Conservation (phyloP, 2,888 invertebrate species). For the Opisthograptis luteolata region DNA sequence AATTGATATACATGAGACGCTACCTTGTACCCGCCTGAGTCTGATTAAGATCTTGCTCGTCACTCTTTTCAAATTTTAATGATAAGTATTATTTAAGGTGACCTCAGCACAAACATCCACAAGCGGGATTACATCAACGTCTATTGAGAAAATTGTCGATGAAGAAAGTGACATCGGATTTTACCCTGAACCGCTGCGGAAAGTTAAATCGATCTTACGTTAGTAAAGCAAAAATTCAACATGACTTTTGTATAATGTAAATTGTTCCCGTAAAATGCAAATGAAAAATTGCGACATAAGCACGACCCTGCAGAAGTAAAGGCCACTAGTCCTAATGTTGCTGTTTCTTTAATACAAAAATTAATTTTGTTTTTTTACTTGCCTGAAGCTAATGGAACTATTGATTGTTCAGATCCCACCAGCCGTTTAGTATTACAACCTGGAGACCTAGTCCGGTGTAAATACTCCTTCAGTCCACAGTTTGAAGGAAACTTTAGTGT, state of each 20-base stretch:
- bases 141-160: constrained; percentile 44
- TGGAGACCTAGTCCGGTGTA: constrained; percentile 73
- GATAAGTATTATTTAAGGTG: constrained; percentile 51
- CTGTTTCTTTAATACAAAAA: too few species aligned
- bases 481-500: constrained; percentile 67
- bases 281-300: too few species aligned
- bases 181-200: constrained; percentile 59
- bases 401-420: constrained; percentile 47
- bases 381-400: background rate
- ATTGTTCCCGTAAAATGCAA: too few species aligned
- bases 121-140: constrained; percentile 59
- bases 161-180: constrained; percentile 49
- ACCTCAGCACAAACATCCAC: constrained; percentile 72
- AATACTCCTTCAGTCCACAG: constrained; percentile 73
- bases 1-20: too few species aligned
- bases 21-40: too few species aligned
- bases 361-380: too few species aligned
- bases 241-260: background rate
- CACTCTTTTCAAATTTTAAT: too few species aligned
- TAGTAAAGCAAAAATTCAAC: background rate
- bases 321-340: too few species aligned
- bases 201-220: constrained; percentile 56
- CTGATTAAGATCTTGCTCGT: too few species aligned
- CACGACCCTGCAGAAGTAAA: too few species aligned
- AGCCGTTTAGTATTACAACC: constrained; percentile 64